These are phyloP conservation scores for Neopelma chrysocephalum DNA, from an alignment of 2,797 vertebrate genomes.

Conservation along the genomic window DNA sequence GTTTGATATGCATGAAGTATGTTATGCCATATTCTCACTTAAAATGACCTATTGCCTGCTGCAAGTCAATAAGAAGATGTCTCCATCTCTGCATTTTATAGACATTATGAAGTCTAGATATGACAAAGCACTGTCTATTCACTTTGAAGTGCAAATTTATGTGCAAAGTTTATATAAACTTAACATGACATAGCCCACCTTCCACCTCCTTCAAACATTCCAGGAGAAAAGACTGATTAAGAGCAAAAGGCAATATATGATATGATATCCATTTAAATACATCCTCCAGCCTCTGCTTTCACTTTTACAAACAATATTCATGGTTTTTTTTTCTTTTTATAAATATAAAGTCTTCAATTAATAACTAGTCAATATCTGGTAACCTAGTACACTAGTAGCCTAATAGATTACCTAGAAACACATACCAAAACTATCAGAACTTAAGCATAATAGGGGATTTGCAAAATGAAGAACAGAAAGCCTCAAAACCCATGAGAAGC, in stretches of 20 bases:
- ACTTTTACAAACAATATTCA: neutral
- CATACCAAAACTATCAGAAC: neutral
- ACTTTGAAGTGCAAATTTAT: neutral
- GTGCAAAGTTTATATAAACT: neutral
- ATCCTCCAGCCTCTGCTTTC: neutral
- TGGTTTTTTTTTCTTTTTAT: neutral
- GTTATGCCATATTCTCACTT: neutral
- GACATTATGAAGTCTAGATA: neutral
- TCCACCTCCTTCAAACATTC: neutral
- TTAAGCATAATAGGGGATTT: neutral
- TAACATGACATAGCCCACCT: neutral
- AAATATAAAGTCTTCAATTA: neutral
- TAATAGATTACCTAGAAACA: neutral
- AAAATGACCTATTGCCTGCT: neutral
- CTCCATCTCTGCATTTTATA: neutral
- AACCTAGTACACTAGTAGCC: neutral
- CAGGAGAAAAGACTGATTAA: neutral
- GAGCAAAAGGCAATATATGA: neutral
- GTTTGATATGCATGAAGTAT: neutral
- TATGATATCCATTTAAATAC: neutral
- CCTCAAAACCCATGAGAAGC: neutral
- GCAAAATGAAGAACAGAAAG: neutral
- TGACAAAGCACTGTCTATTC: neutral
- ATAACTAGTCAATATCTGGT: neutral
- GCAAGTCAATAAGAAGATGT: neutral